Conservation (phyloP, 2,888 invertebrate genomes). For the Apamea epomidion region DNA sequence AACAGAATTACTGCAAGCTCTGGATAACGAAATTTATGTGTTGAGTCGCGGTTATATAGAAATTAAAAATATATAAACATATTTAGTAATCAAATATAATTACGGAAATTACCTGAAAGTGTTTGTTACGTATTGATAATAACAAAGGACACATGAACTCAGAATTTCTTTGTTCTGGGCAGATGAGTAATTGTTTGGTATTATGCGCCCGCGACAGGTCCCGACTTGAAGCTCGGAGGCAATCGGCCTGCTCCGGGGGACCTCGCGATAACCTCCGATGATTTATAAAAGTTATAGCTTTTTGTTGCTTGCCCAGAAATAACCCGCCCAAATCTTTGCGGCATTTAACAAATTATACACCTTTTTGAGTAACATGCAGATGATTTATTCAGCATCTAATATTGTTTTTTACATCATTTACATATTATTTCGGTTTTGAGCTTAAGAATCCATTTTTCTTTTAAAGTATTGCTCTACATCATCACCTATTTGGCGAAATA, state of each 20-base stretch:
- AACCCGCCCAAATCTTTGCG: slow-evolving; percentile 36
- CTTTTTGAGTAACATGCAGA: slow-evolving; percentile 16
- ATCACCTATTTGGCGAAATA: neutral
- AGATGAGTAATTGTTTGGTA: slow-evolving; percentile 72
- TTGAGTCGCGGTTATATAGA: neutral
- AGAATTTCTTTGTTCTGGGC: slow-evolving; percentile 64
- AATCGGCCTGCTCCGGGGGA: slow-evolving; percentile 77
- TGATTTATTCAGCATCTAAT: slow-evolving; percentile 3
- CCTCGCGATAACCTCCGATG: slow-evolving; percentile 81
- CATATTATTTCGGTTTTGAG: neutral
- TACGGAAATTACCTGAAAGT: slow-evolving; percentile 21
- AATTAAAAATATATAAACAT: neutral
- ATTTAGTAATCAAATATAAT: slow-evolving; percentile 14
- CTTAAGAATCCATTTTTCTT: neutral
- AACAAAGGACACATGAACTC: slow-evolving; percentile 61
- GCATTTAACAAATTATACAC: slow-evolving; percentile 27
- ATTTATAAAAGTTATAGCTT: slow-evolving; percentile 65
- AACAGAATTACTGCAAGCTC: neutral
- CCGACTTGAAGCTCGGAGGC: slow-evolving; percentile 80
- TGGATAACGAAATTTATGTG: neutral
- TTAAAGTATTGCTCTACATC: neutral
- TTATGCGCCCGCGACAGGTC: slow-evolving; percentile 82
- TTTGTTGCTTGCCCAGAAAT: slow-evolving; percentile 61
- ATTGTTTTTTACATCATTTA: neutral
- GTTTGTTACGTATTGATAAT: slow-evolving; percentile 28